Evolutionary conservation across 1,140 invertebrate genomes (phyloP), one percentile per base, ranked within the genome.

Genomic region (Lepidotrigona ventralis): DNA sequence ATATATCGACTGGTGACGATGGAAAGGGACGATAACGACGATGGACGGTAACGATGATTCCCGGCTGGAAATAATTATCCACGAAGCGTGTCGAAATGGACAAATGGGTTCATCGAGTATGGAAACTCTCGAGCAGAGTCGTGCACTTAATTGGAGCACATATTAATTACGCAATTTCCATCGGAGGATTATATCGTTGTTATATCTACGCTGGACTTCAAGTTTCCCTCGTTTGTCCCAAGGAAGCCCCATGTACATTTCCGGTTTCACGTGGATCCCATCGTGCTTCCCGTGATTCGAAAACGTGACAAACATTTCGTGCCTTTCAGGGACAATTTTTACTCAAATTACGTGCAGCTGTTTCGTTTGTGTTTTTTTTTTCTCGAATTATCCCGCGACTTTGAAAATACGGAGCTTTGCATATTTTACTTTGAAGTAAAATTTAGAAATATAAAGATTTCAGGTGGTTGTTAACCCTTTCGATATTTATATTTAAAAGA

Each of bases 41-140:
- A 12, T 26, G 39, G 39, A 51, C 60, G 72, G 2, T 76, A 69
- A 69, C 73, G 73, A 58, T 64, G 74, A 83, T 83, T 63, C 68
- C 14, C n/a, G 23, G 33, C 39, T 77, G 73, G 81, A 77, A 82
- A 82, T 83, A 83, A 83, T 83, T 83, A 72, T 83, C 76, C 81
- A 39, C 53, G 63, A 46, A 4, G 9, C 80, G 72, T 51, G 81
- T 78, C 81, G 74, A 83, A 83, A 78, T 70, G 81, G 81, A 83
- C 81, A 83, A 83, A 78, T 54, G 64, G 81, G 81, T 60, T 60
- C 39, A 23, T 60, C 54, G 74, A 53, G 66, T 51, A 60, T 26
- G 81, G 76, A 72, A 79, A 79, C 81, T 72, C 75, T 79, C 68
- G 74, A 53, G 64, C 29, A 46, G 58, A 68, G 39, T 53, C 54